Percentiles rank a stretch among this genome's conserved stretches.
Conservation (phyloP, 2,797 vertebrate species). For the Silurus aristotelis region DNA sequence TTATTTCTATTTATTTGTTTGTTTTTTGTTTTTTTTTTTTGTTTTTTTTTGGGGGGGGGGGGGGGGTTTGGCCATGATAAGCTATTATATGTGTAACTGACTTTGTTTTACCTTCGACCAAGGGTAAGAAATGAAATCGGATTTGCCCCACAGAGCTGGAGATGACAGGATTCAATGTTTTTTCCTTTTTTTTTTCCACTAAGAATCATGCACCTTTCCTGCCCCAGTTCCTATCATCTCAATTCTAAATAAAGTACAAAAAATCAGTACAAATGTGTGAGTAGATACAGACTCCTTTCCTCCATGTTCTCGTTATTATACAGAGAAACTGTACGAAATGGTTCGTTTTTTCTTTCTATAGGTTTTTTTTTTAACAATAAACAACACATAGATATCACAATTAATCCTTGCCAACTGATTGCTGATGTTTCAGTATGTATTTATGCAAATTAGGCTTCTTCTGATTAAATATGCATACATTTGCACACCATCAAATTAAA, state of each 20-base stretch:
- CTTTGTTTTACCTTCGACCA: slow-evolving; percentile 45
- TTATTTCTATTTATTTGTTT: slow-evolving; percentile 64
- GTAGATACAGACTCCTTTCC: slow-evolving; percentile 1
- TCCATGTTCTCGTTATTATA: background rate
- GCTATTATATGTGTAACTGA: slow-evolving; percentile 54
- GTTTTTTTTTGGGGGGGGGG: no score
- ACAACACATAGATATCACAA: background rate
- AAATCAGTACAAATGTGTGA: slow-evolving; percentile 11
- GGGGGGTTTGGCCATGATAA: slow-evolving; percentile 28
- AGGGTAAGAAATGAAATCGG: slow-evolving; percentile 43
- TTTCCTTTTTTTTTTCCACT: slow-evolving; percentile 20
- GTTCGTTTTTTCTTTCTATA: background rate
- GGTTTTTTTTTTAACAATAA: background rate
- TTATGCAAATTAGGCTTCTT: background rate
- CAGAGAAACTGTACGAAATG: background rate
- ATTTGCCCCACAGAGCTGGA: background rate
- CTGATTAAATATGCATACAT: slow-evolving; percentile 22
- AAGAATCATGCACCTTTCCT: background rate
- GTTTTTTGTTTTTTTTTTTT: no score
- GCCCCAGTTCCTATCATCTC: slow-evolving; percentile 17
- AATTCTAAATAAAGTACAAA: slow-evolving; percentile 55
- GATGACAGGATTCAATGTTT: slow-evolving; percentile 36
- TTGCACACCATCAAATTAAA: background rate
- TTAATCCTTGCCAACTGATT: background rate
- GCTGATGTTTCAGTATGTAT: background rate